Evolutionary conservation across 2,797 vertebrate genomes (phyloP).

Genomic region (Chloroceryle amazona): DNA sequence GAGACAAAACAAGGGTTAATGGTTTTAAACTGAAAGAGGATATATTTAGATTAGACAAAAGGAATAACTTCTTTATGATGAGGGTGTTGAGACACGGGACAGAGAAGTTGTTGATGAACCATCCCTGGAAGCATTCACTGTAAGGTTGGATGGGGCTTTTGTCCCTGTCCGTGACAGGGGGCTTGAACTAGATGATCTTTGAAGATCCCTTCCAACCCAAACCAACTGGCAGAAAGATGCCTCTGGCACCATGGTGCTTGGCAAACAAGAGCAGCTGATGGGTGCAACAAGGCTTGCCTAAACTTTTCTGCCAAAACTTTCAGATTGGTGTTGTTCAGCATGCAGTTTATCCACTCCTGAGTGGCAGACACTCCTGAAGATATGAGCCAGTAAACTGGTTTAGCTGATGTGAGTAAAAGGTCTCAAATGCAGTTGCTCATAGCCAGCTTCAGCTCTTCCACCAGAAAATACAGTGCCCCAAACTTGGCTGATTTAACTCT

Average conservation of each 20-base stretch:
- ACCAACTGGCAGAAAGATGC: rapidly evolving
- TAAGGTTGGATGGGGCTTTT: neutral
- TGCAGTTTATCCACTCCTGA: neutral
- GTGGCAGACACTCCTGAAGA: neutral
- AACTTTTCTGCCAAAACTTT: neutral
- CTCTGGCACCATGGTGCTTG: rapidly evolving
- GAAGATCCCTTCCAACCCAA: neutral
- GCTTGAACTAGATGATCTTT: neutral
- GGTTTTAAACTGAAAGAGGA: neutral
- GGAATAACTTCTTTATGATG: neutral
- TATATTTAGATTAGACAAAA: neutral
- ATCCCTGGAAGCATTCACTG: neutral
- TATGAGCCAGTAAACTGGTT: neutral
- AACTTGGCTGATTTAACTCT: neutral
- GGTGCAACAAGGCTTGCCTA: neutral
- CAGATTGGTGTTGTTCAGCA: rapidly evolving
- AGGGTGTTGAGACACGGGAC: neutral
- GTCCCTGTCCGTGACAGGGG: neutral
- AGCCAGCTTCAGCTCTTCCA: neutral
- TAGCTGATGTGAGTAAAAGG: neutral
- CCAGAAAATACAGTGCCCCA: neutral
- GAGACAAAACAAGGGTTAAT: neutral
- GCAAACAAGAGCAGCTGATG: neutral
- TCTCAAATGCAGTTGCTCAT: neutral
- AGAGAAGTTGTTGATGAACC: neutral